A percentile compares a stretch with the other conserved stretches of the same genome.
These are phyloP conservation scores for Chaenogobius annularis DNA, from an alignment of 2,113 vertebrate genomes.

Conservation along the genomic window DNA sequence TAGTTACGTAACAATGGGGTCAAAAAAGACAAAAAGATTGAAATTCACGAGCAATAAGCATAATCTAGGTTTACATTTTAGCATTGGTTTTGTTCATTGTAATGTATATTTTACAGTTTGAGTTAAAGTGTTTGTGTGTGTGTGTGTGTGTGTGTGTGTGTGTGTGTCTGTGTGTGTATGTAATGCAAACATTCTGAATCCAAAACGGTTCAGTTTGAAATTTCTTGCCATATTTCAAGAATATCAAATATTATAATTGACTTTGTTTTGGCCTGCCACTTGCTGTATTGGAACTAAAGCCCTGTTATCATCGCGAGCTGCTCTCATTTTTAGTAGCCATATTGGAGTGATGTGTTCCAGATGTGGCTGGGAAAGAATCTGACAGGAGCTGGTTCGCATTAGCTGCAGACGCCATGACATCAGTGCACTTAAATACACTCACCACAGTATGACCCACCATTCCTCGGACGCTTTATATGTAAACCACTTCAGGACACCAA, in stretches of 20 bases:
- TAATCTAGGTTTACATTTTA: not conserved
- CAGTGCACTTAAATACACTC: conserved; percentile 43
- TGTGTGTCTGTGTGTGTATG: too few species aligned
- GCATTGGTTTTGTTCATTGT: not conserved
- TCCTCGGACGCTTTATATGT: conserved; percentile 4
- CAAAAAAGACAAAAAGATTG: not conserved
- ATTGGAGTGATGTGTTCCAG: conserved; percentile 71
- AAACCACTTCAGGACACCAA: conserved; percentile 5
- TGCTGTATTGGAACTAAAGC: conserved; percentile 63
- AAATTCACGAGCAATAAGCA: not conserved
- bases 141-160: too few species aligned
- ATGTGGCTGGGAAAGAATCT: conserved; percentile 61
- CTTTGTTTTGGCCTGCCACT: conserved; percentile 42
- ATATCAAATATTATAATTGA: not conserved
- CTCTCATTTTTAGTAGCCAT: conserved; percentile 73
- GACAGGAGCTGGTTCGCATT: conserved; percentile 69
- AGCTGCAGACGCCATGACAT: conserved; percentile 65
- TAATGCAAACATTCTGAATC: not conserved
- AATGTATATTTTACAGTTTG: too few species aligned
- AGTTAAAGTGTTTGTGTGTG: too few species aligned
- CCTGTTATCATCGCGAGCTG: conserved; percentile 67
- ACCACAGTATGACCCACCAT: conserved; percentile 16
- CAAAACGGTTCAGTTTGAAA: not conserved
- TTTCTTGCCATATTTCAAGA: not conserved
- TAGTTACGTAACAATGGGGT: not conserved